Evolutionary conservation across 2,888 invertebrate species (phyloP).

Genomic region (Dolichomitus sp.): DNA sequence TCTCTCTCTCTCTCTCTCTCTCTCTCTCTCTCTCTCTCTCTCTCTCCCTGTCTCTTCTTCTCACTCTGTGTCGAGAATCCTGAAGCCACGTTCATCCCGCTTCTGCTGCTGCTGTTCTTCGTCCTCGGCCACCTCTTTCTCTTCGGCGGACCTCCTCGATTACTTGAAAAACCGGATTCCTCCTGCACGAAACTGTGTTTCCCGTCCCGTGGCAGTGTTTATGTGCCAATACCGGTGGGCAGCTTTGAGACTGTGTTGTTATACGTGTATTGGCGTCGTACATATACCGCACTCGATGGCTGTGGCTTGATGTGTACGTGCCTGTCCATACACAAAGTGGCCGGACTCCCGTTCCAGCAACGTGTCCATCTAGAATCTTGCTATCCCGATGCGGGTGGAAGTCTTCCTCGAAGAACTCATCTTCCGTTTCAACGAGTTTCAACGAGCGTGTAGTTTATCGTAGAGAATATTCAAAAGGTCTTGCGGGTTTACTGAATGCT

Average conservation of each 20-base stretch:
- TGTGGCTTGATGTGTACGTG: not conserved
- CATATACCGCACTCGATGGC: not conserved
- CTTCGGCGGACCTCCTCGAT: constrained; percentile 75
- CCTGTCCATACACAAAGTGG: constrained; percentile 34
- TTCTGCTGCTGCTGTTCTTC: constrained; percentile 61
- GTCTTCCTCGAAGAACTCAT: constrained; percentile 39
- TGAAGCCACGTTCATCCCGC: constrained; percentile 71
- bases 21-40: no score
- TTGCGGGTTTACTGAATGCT: constrained; percentile 9
- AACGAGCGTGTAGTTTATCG: constrained; percentile 7
- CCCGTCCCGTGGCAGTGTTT: constrained; percentile 73
- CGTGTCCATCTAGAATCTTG: constrained; percentile 42
- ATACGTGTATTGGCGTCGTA: constrained; percentile 10
- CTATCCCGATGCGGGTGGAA: constrained; percentile 52
- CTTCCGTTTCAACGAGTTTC: constrained; percentile 51
- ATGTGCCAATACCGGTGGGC: constrained; percentile 57
- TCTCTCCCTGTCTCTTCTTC: constrained; percentile 38
- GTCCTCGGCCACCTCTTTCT: constrained; percentile 60
- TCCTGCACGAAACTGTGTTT: constrained; percentile 83
- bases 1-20: no score
- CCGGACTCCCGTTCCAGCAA: constrained; percentile 31
- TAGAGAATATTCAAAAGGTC: not conserved
- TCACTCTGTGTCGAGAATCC: constrained; percentile 50
- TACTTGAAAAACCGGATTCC: constrained; percentile 85
- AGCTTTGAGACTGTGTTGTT: constrained; percentile 55